A percentile compares a stretch with the other conserved stretches of the same genome.
These are phyloP conservation scores for Ailurus styani DNA, from an alignment of 2,113 vertebrate species.

Conservation along the genomic window DNA sequence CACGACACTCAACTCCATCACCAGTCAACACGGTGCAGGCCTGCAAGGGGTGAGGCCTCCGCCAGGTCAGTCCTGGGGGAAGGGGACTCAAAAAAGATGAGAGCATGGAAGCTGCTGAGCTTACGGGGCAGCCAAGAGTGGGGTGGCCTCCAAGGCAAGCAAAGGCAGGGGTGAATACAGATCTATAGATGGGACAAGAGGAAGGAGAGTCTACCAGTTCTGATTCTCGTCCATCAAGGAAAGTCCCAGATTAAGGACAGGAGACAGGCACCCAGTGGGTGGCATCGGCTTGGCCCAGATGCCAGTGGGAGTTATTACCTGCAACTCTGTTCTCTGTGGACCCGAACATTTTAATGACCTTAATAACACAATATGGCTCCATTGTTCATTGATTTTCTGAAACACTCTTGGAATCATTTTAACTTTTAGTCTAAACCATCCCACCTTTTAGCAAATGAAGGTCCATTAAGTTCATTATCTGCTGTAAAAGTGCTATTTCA, in stretches of 20 bases:
- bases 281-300: fast-evolving
- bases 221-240: not conserved
- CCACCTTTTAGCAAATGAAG: constrained; percentile 6
- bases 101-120: not conserved
- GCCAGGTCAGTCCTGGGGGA: not conserved
- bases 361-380: not conserved
- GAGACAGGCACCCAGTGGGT: not conserved
- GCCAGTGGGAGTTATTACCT: not conserved
- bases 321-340: not conserved
- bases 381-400: not conserved
- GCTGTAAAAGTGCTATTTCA: not conserved
- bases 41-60: not conserved
- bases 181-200: not conserved
- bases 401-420: not conserved
- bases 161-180: not conserved
- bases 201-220: not conserved
- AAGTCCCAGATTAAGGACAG: not conserved
- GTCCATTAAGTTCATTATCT: not conserved
- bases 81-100: not conserved
- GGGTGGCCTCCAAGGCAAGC: not conserved
- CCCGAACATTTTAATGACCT: not conserved
- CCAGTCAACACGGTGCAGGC: not conserved
- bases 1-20: fast-evolving
- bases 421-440: not conserved
- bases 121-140: not conserved